Percentiles rank a stretch among this genome's conserved stretches.
Conservation (phyloP, 1,140 invertebrate species). For the Caenorhabditis briggsae region DNA sequence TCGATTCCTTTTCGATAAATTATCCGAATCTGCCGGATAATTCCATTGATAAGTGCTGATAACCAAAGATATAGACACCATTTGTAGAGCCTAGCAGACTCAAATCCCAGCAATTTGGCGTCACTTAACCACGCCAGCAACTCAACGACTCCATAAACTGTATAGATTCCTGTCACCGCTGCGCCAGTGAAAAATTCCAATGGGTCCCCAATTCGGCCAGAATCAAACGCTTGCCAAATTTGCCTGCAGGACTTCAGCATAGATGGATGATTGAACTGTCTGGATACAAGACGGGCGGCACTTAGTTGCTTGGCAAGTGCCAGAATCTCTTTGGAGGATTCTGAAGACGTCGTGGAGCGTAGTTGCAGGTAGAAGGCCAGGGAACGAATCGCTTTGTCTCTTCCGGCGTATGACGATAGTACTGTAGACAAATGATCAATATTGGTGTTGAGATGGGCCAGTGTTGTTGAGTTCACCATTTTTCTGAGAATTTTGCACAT, state of each 20-base stretch:
- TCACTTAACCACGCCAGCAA: constrained; percentile 66
- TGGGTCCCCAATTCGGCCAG: constrained; percentile 51
- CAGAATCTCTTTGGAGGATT: constrained; percentile 30
- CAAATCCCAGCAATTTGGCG: constrained; percentile 63
- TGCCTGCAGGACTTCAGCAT: constrained; percentile 65
- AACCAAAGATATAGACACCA: constrained; percentile 70
- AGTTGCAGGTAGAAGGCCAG: constrained; percentile 64
- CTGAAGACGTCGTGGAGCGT: not conserved
- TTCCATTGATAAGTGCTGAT: constrained; percentile 64
- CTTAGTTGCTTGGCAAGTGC: constrained; percentile 68
- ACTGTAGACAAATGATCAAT: constrained; percentile 49
- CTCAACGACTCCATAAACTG: constrained; percentile 68
- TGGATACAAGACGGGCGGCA: constrained; percentile 65
- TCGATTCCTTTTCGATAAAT: constrained; percentile 59
- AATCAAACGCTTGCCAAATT: constrained; percentile 23
- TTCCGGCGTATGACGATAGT: constrained; percentile 64
- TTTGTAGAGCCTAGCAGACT: constrained; percentile 62
- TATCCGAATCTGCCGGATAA: constrained; percentile 54
- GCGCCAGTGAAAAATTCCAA: constrained; percentile 60
- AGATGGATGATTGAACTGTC: constrained; percentile 68
- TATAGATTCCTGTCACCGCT: constrained; percentile 68
- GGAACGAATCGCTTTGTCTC: constrained; percentile 68
- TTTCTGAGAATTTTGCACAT: not conserved
- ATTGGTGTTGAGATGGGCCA: constrained; percentile 38
- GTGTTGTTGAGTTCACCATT: constrained; percentile 21